Evolutionary conservation across 2,888 invertebrate genomes (phyloP).

Genomic region (Diaperis boleti): DNA sequence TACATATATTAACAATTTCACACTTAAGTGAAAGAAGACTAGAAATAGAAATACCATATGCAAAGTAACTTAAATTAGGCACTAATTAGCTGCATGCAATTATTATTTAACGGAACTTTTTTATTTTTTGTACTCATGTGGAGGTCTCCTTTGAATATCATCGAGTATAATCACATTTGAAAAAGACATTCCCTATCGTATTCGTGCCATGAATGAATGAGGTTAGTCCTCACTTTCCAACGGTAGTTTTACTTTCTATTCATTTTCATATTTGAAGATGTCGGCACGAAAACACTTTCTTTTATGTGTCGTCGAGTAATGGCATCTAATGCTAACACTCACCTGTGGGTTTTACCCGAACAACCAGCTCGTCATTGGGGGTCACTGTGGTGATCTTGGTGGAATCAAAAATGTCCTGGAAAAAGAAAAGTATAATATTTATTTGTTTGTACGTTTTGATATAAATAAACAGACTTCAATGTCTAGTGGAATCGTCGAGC

Average conservation of each 20-base stretch:
- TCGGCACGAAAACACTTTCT: constrained; percentile 20
- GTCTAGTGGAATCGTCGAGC: no score
- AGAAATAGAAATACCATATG: no score
- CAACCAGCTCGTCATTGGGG: constrained; percentile 65
- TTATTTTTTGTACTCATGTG: no score
- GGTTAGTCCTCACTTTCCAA: constrained; percentile 36
- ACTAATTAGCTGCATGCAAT: no score
- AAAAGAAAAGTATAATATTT: constrained; percentile 51
- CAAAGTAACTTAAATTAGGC: no score
- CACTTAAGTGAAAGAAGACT: no score
- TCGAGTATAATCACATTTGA: neutral
- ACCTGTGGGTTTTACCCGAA: constrained; percentile 71
- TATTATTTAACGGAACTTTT: no score
- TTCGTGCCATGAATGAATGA: constrained; percentile 22
- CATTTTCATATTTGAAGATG: constrained; percentile 25
- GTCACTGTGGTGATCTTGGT: constrained; percentile 59
- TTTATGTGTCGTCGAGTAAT: constrained; percentile 4
- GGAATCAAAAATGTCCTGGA: constrained; percentile 69
- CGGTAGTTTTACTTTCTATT: constrained; percentile 33
- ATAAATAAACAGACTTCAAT: no score
- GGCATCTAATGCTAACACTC: constrained; percentile 37
- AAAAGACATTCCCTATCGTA: constrained; percentile 26
- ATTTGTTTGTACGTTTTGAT: neutral
- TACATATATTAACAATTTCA: no score
- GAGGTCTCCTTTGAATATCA: no score